phyloP scores from a whole-genome alignment of 1,140 invertebrate species.

The Diuraphis noxia region DNA sequence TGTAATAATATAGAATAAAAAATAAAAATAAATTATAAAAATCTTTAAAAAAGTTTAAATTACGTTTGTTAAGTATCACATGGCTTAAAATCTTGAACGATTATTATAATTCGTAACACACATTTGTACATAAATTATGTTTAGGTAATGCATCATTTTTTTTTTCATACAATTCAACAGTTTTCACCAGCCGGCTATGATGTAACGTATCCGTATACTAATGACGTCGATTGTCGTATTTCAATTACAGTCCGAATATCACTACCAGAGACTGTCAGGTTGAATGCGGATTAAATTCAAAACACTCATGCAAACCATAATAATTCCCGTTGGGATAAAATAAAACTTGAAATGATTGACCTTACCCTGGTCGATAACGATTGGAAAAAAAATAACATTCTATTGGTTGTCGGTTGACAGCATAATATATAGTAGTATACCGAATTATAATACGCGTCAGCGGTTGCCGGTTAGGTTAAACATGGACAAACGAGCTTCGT shows the following conservation, averaged over 20 bases:
- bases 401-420: background rate
- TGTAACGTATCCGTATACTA: background rate
- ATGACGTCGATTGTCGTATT: background rate
- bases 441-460: background rate
- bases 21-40: no score
- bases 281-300: background rate
- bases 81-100: background rate
- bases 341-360: conserved; percentile 22
- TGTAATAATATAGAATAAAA: no score
- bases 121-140: background rate
- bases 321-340: background rate
- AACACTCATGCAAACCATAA: background rate
- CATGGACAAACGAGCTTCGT: background rate
- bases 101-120: background rate
- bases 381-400: background rate
- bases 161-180: background rate
- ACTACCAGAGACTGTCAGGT: background rate
- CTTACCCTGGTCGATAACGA: background rate
- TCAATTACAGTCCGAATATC: background rate
- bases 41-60: no score
- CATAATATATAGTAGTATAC: no score
- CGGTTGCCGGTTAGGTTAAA: background rate
- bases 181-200: background rate
- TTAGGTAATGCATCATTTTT: background rate
- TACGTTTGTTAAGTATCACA: no score